phyloP scores from a whole-genome alignment of 2,113 vertebrate species.

The Corythoichthys haematopterus region DNA sequence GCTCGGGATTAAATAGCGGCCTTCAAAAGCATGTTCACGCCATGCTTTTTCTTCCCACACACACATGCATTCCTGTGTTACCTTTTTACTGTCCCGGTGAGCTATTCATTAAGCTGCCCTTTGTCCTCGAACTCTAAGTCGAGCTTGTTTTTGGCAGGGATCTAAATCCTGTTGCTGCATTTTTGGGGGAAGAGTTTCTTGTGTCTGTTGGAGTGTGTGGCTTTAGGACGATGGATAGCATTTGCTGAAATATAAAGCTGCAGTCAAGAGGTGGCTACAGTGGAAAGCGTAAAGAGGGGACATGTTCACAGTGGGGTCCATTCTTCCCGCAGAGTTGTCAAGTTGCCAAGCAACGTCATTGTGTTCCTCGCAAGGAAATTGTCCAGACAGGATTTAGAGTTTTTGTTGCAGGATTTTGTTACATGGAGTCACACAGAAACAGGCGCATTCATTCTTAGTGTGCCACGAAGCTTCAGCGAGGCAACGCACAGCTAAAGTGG shows the following conservation, averaged over 20 bases:
- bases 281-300: not conserved
- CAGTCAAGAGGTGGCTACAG: not conserved
- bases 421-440: not conserved
- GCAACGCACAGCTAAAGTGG: not conserved
- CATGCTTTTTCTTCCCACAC: not conserved
- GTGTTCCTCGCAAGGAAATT: slow-evolving; percentile 3
- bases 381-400: slow-evolving; percentile 1
- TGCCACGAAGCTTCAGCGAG: not conserved
- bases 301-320: slow-evolving; percentile 2
- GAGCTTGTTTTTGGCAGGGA: not conserved
- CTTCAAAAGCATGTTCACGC: not conserved
- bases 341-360: slow-evolving; percentile 4
- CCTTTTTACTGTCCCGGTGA: not conserved
- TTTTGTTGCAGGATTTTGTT: slow-evolving; percentile 1
- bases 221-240: not conserved
- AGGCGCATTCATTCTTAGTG: not conserved
- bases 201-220: not conserved
- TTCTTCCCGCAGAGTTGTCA: not conserved
- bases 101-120: slow-evolving; percentile 7
- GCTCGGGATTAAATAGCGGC: not conserved
- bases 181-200: not conserved
- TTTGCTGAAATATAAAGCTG: not conserved
- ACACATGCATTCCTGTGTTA: not conserved
- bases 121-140: not conserved
- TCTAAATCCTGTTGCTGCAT: not conserved